Evolutionary conservation across 1,140 invertebrate genomes (phyloP).

Genomic region (Nasonia vitripennis): DNA sequence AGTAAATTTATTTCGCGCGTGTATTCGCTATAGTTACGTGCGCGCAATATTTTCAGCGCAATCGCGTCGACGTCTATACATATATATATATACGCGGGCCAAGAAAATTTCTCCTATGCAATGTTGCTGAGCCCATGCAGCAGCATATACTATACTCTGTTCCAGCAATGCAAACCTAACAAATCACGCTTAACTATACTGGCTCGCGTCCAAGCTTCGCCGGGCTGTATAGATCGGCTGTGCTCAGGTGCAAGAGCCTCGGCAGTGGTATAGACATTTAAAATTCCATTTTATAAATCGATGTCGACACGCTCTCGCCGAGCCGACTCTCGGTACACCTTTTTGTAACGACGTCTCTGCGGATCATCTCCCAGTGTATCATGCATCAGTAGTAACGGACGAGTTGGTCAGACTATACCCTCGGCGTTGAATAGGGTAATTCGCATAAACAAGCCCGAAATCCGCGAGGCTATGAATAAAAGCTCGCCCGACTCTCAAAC

Average conservation of each 20-base stretch:
- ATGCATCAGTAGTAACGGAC: no score
- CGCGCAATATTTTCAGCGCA: constrained; percentile 15
- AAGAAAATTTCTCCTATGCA: constrained; percentile 36
- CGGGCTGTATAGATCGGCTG: not conserved
- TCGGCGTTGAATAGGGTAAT: no score
- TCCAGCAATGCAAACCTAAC: constrained; percentile 38
- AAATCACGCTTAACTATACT: constrained; percentile 51
- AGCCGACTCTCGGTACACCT: no score
- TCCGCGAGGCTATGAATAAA: no score
- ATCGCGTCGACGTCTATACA: not conserved
- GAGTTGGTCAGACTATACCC: no score
- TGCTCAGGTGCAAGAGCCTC: not conserved
- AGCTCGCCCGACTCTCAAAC: not conserved
- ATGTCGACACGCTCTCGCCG: constrained; percentile 9
- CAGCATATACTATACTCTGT: not conserved
- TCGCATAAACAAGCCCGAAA: no score
- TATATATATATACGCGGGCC: not conserved
- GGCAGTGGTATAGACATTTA: not conserved
- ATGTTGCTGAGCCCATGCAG: not conserved
- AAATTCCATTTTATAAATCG: constrained; percentile 42
- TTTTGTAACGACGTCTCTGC: no score
- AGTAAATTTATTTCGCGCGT: constrained; percentile 7
- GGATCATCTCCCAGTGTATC: not conserved
- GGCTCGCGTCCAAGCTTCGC: constrained; percentile 43
- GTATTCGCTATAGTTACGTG: not conserved